These are phyloP conservation scores for Clusia tigrina DNA, from an alignment of 2,888 invertebrate species.

Conservation along the genomic window DNA sequence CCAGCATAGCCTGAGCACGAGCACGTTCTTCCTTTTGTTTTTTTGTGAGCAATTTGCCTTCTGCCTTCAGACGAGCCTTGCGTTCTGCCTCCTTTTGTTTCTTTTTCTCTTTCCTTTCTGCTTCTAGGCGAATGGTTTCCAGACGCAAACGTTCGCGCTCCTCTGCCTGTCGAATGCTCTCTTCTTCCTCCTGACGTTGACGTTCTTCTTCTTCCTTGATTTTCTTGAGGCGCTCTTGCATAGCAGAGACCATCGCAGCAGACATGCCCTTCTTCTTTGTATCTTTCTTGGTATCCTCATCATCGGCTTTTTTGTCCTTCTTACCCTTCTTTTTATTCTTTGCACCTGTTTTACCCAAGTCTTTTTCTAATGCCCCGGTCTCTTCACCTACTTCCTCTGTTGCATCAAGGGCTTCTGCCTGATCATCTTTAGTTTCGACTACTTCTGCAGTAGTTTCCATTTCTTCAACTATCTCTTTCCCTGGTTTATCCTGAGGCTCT, in stretches of 20 bases:
- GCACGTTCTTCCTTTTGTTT: slow-evolving; percentile 93
- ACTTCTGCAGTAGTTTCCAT: slow-evolving; percentile 69
- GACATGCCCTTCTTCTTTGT: slow-evolving; percentile 76
- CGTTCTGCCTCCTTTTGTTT: slow-evolving; percentile 93
- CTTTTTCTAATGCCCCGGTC: slow-evolving; percentile 33
- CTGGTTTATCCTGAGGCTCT: slow-evolving; percentile 53
- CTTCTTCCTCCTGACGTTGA: slow-evolving; percentile 77
- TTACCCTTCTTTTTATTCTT: slow-evolving; percentile 65
- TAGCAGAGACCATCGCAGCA: slow-evolving; percentile 86
- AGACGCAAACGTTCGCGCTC: slow-evolving; percentile 76
- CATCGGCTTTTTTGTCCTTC: slow-evolving; percentile 63
- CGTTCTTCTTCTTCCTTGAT: slow-evolving; percentile 90
- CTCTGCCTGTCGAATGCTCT: slow-evolving; percentile 76
- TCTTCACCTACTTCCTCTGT: slow-evolving; percentile 48
- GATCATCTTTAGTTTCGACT: slow-evolving; percentile 41
- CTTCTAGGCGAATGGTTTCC: slow-evolving; percentile 81
- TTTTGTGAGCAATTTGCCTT: slow-evolving; percentile 91
- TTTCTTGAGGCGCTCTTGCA: slow-evolving; percentile 91
- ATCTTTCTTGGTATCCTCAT: slow-evolving; percentile 67
- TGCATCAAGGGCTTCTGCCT: slow-evolving; percentile 46
- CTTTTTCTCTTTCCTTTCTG: slow-evolving; percentile 86
- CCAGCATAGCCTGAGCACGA: slow-evolving; percentile 87
- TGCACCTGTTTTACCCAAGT: slow-evolving; percentile 41
- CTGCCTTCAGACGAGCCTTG: slow-evolving; percentile 92
- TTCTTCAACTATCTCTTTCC: slow-evolving; percentile 65